Conservation (phyloP, 1,140 invertebrate species). For the Hydropsyche tenuis region DNA sequence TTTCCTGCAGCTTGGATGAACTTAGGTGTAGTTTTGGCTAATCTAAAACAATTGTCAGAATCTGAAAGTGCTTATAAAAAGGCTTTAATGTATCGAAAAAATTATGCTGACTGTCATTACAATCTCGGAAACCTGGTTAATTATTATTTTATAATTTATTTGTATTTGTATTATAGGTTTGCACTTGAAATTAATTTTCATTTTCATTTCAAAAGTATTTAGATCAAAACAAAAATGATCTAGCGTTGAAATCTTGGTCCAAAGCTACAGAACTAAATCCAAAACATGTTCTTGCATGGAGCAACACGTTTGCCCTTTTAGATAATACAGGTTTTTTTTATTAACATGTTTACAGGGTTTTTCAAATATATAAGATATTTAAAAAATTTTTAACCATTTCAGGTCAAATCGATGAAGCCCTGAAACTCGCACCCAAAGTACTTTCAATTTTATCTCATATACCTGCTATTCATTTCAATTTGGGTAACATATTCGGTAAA, state of each 20-base stretch:
- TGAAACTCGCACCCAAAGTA: constrained; percentile 72
- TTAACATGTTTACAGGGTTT: too few relatives aligned
- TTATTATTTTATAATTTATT: constrained; percentile 41
- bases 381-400: constrained; percentile 39
- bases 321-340: constrained; percentile 75
- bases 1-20: constrained; percentile 99
- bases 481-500: constrained; percentile 90
- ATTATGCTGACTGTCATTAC: constrained; percentile 93
- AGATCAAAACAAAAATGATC: constrained; percentile 61
- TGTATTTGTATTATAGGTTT: constrained; percentile 33
- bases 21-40: constrained; percentile 88
- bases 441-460: constrained; percentile 73
- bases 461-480: constrained; percentile 80
- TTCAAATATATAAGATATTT: too few relatives aligned
- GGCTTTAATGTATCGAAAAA: constrained; percentile 76
- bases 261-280: constrained; percentile 80
- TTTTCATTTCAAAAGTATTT: constrained; percentile 61
- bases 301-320: constrained; percentile 86
- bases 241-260: constrained; percentile 75
- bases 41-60: constrained; percentile 72
- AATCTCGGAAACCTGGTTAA: constrained; percentile 91
- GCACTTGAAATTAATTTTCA: constrained; percentile 27
- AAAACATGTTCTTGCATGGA: constrained; percentile 86
- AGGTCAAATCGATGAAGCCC: constrained; percentile 73
- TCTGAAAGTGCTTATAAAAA: constrained; percentile 81